Base-by-base conservation (phyloP, 2,888 invertebrate species). In the Drosophila neotestacea region DNA sequence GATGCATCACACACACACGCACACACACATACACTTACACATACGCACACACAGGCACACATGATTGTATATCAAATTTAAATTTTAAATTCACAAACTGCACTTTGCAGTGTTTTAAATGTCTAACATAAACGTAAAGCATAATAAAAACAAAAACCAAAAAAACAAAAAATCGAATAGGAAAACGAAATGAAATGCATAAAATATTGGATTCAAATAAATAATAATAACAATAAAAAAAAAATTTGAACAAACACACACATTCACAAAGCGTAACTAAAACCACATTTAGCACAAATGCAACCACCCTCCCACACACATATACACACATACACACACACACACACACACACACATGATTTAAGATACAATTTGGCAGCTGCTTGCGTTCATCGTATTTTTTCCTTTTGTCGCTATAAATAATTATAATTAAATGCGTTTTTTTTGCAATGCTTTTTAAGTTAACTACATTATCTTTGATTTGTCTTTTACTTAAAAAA, bases 41-140 rank as follows among this genome's bases (percentile, higher is more conserved):
- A 62, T 36, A 54, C 36, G 48, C 32, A 39, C 13, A 41, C 13
- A 46, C 13, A 48, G 13, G 22, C 60, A 76, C 50, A 30, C 42
- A 51, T 59, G 60, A 52, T 63, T 61, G 52, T 39, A 63, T 63
- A 47, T 55, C 50, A 63, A 63, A 58, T 71, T 74, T 62, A 71
- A 74, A 78, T 77, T 91, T 79, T 73, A 77, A 81, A 89, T 81
- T 79, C 76, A 77, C 79, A 79, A 56, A 78, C 81, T 78, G 71
- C 79, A 85, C 81, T 84, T 89, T 83, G 90, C 85, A 84, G 83
- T 61, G 70, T 89, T 87, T 81, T 79, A 77, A 88, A 80, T 78
- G 85, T 76, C 79, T 79, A 91, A 62, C 55, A 85, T 79, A 81
- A 78, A 62, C 51, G 64, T 72, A 64, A 71, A 75, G 61, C 56